Conservation (phyloP, 2,113 vertebrate species). For the Ia io region DNA sequence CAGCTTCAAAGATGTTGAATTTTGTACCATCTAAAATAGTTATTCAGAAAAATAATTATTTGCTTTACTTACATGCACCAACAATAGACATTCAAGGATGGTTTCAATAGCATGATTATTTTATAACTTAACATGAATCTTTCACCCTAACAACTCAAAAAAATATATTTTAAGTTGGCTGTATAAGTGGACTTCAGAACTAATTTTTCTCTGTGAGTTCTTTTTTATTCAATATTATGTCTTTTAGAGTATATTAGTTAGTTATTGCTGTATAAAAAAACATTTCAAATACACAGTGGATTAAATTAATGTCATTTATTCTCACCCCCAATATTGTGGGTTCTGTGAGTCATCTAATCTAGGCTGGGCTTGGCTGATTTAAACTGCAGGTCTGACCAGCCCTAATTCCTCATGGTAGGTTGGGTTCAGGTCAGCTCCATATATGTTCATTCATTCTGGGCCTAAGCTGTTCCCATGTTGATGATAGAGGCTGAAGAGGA, state of each 20-base stretch:
- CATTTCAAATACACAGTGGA: not conserved
- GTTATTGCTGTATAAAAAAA: not conserved
- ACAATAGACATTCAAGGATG: not conserved
- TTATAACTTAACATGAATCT: not conserved
- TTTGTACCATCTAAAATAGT: not conserved
- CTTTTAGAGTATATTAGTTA: not conserved
- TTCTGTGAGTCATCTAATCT: not conserved
- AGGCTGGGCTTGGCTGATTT: not conserved
- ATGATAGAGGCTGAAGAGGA: not conserved
- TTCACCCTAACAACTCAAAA: not conserved
- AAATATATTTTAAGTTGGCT: not conserved
- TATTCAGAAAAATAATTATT: conserved; percentile 16
- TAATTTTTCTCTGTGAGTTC: not conserved
- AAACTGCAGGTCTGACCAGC: not conserved
- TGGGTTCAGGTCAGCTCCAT: not conserved
- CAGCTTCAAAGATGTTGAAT: not conserved
- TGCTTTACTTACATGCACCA: not conserved
- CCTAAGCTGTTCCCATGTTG: not conserved
- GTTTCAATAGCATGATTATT: not conserved
- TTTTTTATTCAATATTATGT: not conserved
- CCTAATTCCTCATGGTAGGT: not conserved
- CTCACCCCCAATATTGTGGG: not conserved
- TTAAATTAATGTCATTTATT: conserved; percentile 26
- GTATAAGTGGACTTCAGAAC: not conserved
- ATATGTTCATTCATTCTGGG: not conserved